Base-by-base conservation (phyloP, 2,888 invertebrate species). In the Andrena hattorfiana region DNA sequence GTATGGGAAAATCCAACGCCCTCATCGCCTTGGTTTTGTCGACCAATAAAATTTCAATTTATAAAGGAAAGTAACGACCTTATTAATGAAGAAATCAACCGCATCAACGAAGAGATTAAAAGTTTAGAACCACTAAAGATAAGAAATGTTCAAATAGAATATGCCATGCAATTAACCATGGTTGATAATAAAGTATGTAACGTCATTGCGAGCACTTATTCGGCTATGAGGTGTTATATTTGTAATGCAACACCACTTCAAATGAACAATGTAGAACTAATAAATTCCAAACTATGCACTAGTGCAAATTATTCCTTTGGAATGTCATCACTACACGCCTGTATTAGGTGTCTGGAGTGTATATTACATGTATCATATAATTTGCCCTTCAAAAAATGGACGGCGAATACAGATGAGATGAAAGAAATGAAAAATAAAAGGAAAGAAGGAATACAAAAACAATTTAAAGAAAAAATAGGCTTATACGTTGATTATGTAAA, bases 381-480 rank as follows among this genome's bases (percentile, higher is more conserved):
- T 56, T 26, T 56, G 3, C 56, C 8, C n/a, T 56, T 56, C 20
- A 56, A 23, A 23, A 56, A 56, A 56, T 56, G 26, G 56, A 56
- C 20, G 2, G 56, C 10, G 8, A 56, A 56, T 23, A 26, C 56
- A 10, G 10, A n/a, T 10, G 8, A 56, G 10, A 56, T 23, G 20
- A 56, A 56, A 23, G 26, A 56, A 56, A 56, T 56, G 56, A 56
- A 23, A 23, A 56, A 56, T 23, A 23, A 56, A 26, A 56, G 23
- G 23, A 56, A 56, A 56, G 56, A 26, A 23, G 20, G 10, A 56
- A 23, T 56, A 26, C 56, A 56, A 2, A 23, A 26, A 23, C 8
- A 56, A 56, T 56, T 56, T 20, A 56, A 56, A 56, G 54, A 56
- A 56, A 56, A 56, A 56, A 26, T 23, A 26, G 54, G 54, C n/a